These are phyloP conservation scores for Caenorhabditis zanzibari DNA, from an alignment of 2,888 invertebrate genomes.

Conservation along the genomic window DNA sequence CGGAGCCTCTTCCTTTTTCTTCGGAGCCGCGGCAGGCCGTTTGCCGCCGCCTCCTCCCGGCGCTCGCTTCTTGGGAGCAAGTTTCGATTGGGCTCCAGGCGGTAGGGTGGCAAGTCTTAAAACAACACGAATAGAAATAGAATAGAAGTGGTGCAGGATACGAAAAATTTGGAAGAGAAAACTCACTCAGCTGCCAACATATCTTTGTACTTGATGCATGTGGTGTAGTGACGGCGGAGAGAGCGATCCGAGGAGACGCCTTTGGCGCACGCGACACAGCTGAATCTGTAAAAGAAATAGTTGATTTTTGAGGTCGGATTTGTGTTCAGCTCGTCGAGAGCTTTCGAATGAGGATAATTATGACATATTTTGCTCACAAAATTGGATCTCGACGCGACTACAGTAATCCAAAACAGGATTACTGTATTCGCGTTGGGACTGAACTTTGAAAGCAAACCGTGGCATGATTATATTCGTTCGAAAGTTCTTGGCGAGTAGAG, in stretches of 20 bases:
- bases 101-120: no score
- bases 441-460: no score
- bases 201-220: conserved; percentile 67
- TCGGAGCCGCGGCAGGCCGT: neutral
- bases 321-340: neutral
- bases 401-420: neutral
- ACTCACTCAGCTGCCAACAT: conserved; percentile 69
- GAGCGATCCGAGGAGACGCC: conserved; percentile 69
- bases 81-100: no score
- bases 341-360: neutral
- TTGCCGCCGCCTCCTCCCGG: no score
- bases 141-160: neutral
- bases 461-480: no score
- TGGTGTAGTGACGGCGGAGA: conserved; percentile 70
- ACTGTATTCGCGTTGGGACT: no score
- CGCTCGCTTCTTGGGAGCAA: no score
- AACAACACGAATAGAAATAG: conserved; percentile 28
- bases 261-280: conserved; percentile 65
- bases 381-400: neutral
- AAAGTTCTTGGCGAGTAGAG: no score
- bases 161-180: neutral
- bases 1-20: neutral
- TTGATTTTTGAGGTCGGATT: neutral
- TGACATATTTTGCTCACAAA: neutral
- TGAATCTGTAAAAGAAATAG: conserved; percentile 49